Base-by-base conservation (phyloP, 2,113 vertebrate genomes). In the Todiramphus saurophagus region DNA sequence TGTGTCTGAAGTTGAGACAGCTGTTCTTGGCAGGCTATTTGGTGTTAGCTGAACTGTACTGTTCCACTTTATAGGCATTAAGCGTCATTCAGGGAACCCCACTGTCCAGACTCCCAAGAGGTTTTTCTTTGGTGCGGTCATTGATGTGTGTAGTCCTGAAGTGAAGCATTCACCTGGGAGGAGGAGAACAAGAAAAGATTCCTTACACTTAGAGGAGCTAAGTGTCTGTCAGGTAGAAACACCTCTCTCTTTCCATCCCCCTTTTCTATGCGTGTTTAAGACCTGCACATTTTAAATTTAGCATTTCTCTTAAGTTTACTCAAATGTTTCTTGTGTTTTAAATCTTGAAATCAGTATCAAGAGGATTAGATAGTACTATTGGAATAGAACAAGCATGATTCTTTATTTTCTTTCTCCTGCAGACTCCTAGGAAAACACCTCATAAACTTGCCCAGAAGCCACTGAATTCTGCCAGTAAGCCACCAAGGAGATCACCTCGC, bases 101-200 rank as follows among this genome's bases (percentile, higher is more conserved):
- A 48, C 74, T 5, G 94, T 99, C 33, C 98, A 64, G 28, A 99
- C 99, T 89, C 99, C 99, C 28, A 98, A 98, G 96, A 98, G 97
- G 20, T 98, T 99, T 87, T 98, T 99, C 67, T 99, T 99, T 75
- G 99, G 99, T n/a, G 99, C 98, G 8, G 95, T 98, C 24, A 92
- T 68, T 64, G 97, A 93, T 20, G 11, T 15, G 3, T 44, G 44
- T 80, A 97, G 96, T 53, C 98, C 99, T 39, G 84, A 84, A 60
- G 96, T 80, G 62, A 97, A 95, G 35, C 78, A 14, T 66, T 95
- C 94, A 17, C 60, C 39, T 82, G 78, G 39, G 73, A 92, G 55
- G 73, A 97, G 88, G 37, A 94, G 89, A 82, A 83, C 88, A 80
- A 97, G 98, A 88, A 97, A 97, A 72, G 96, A 76, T 56, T 89